Evolutionary conservation across 2,888 invertebrate genomes (phyloP).

Genomic region (Holacanthella duospinosa): DNA sequence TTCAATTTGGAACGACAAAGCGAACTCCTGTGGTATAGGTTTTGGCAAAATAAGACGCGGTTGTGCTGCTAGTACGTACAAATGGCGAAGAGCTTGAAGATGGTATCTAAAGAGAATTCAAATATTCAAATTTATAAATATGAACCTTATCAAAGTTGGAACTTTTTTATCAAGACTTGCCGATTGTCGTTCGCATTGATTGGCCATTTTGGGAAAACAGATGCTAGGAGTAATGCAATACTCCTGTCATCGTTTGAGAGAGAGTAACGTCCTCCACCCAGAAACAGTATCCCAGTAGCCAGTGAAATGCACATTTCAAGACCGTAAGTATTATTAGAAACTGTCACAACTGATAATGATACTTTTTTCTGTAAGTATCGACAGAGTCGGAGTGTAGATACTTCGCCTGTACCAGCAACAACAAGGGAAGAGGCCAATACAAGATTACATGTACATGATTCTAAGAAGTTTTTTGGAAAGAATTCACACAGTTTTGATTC

Average conservation of each 20-base stretch:
- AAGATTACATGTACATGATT: slow-evolving; percentile 31
- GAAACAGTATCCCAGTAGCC: slow-evolving; percentile 81
- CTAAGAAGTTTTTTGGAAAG: slow-evolving; percentile 33
- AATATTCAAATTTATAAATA: not conserved
- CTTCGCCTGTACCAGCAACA: slow-evolving; percentile 90
- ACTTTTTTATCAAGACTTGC: slow-evolving; percentile 42
- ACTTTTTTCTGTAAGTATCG: slow-evolving; percentile 73
- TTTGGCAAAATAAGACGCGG: slow-evolving; percentile 71
- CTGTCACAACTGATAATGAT: slow-evolving; percentile 46
- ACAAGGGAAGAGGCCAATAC: slow-evolving; percentile 48
- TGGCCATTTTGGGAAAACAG: slow-evolving; percentile 94
- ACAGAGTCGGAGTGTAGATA: slow-evolving; percentile 67
- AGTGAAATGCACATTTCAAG: slow-evolving; percentile 92
- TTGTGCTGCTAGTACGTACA: slow-evolving; percentile 89
- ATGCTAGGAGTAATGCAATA: slow-evolving; percentile 79
- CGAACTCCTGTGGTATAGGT: slow-evolving; percentile 28
- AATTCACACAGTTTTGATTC: slow-evolving; percentile 29
- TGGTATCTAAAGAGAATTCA: slow-evolving; percentile 64
- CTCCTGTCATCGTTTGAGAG: slow-evolving; percentile 70
- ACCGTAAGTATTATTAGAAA: slow-evolving; percentile 62
- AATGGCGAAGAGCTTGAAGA: slow-evolving; percentile 88
- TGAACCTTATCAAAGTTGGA: not conserved
- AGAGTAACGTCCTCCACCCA: slow-evolving; percentile 85
- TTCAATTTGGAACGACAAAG: slow-evolving; percentile 29
- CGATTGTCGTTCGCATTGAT: slow-evolving; percentile 93